phyloP scores from a whole-genome alignment of 2,888 invertebrate genomes.

The Sinelater perroti region DNA sequence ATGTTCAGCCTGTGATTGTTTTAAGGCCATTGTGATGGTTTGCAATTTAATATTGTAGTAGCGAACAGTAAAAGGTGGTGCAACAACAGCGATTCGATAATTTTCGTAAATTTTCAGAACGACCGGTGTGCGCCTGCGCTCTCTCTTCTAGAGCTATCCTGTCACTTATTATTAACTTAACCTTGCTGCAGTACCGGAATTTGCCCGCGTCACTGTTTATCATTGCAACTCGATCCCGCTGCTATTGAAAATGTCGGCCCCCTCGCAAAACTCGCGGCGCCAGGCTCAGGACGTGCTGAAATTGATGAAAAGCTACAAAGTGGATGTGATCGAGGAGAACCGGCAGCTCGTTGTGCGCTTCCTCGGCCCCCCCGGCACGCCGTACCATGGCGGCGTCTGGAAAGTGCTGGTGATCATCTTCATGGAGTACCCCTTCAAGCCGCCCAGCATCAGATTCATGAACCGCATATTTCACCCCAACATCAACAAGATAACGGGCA shows the following conservation, averaged over 20 bases:
- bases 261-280: slow-evolving; percentile 99
- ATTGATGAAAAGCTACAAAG: slow-evolving; percentile 99
- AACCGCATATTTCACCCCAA: slow-evolving; percentile 99
- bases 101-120: too few relatives aligned
- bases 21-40: too few relatives aligned
- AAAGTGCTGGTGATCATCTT: slow-evolving; percentile 98
- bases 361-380: slow-evolving; percentile 97
- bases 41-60: too few relatives aligned
- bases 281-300: slow-evolving; percentile 99
- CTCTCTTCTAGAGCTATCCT: too few relatives aligned
- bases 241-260: slow-evolving; percentile 99
- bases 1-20: too few relatives aligned
- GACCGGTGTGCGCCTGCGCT: too few relatives aligned
- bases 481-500: slow-evolving; percentile 98
- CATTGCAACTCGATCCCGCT: too few relatives aligned
- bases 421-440: slow-evolving; percentile 99
- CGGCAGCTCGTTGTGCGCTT: slow-evolving; percentile 99
- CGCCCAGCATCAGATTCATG: slow-evolving; percentile 99
- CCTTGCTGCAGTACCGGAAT: too few relatives aligned
- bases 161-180: too few relatives aligned
- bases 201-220: too few relatives aligned
- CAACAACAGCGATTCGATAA: too few relatives aligned
- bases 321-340: slow-evolving; percentile 36
- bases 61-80: too few relatives aligned
- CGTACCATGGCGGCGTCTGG: slow-evolving; percentile 99